A percentile compares a stretch with the other conserved stretches of the same genome.
These are phyloP conservation scores for Porphyrio hochstetteri DNA, from an alignment of 2,113 vertebrate species.

Conservation along the genomic window DNA sequence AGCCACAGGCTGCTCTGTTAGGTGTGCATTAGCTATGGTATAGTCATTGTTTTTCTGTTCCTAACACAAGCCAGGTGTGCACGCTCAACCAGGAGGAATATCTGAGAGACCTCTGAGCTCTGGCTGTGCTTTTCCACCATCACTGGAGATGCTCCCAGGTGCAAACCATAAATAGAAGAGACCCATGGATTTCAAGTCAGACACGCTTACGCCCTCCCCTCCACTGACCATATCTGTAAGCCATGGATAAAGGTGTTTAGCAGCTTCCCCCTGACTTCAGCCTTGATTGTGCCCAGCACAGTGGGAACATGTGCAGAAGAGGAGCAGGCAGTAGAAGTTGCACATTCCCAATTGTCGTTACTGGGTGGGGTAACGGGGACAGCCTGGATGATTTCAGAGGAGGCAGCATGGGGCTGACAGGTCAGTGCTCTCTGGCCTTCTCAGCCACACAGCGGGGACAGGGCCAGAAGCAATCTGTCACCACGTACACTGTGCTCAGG, in stretches of 20 bases:
- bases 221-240: neutral
- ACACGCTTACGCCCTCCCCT: neutral
- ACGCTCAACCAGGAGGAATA: neutral
- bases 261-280: neutral
- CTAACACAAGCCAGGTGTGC: fast-evolving
- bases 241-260: neutral
- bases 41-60: neutral
- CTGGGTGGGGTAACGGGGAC: fast-evolving
- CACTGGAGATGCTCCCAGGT: neutral
- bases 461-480: neutral
- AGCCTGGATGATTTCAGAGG: neutral
- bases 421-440: neutral
- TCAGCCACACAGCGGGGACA: neutral
- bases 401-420: neutral
- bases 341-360: neutral
- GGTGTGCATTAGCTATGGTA: neutral
- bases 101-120: neutral
- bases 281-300: neutral
- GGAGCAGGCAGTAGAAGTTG: neutral
- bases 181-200: neutral
- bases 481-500: neutral
- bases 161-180: neutral
- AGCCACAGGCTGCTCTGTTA: neutral
- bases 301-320: fast-evolving
- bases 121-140: neutral